phyloP scores from a whole-genome alignment of 2,797 vertebrate genomes.

The Cuculus canorus region DNA sequence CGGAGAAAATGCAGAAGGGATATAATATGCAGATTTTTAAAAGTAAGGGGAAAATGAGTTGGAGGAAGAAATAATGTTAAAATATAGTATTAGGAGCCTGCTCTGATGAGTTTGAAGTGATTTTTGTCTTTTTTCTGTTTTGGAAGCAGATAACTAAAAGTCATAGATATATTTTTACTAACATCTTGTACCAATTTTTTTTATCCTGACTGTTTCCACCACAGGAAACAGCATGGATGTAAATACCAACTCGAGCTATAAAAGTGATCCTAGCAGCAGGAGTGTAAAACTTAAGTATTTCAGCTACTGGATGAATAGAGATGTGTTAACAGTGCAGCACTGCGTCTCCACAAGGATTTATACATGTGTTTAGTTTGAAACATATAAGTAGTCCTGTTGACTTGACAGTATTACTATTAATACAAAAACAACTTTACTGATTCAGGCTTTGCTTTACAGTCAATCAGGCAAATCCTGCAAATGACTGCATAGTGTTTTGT shows the following conservation, averaged over 20 bases:
- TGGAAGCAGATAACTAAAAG: background rate
- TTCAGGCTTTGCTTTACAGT: background rate
- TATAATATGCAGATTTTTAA: background rate
- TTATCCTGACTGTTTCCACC: background rate
- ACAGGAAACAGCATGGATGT: background rate
- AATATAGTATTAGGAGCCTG: background rate
- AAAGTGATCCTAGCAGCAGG: background rate
- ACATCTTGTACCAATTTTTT: background rate
- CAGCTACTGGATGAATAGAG: background rate
- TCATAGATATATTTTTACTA: background rate
- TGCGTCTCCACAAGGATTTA: background rate
- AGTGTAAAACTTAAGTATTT: background rate
- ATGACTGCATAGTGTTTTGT: background rate
- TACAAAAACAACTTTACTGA: background rate
- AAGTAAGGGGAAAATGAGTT: background rate
- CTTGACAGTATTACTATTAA: background rate
- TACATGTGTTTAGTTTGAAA: background rate
- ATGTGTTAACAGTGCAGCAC: background rate
- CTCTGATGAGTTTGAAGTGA: background rate
- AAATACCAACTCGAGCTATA: background rate
- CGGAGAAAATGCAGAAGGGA: background rate
- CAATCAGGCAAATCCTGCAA: background rate
- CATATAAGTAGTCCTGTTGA: background rate
- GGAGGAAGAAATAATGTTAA: slow-evolving; percentile 1
- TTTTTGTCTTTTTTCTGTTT: background rate